Conservation (phyloP, 2,888 invertebrate genomes). For the Hyposoter dolosus region DNA sequence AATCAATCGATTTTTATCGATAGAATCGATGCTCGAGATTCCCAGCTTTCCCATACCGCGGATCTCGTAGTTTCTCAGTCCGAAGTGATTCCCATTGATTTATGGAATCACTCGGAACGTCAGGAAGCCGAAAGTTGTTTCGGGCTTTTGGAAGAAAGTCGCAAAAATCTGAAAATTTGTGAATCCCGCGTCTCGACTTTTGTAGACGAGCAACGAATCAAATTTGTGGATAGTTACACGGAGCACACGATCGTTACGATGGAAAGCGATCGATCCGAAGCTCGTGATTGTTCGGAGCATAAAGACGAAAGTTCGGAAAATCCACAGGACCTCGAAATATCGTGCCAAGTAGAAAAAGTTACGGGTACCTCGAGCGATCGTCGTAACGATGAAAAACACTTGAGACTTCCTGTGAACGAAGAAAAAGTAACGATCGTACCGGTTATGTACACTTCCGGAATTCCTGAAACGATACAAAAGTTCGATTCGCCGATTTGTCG, state of each 20-base stretch:
- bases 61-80: constrained; percentile 20
- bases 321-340: constrained; percentile 22
- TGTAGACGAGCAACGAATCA: constrained; percentile 7
- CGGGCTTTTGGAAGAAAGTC: constrained; percentile 12
- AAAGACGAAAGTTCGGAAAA: constrained; percentile 30
- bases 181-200: not conserved
- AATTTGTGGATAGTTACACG: constrained; percentile 46
- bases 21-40: not conserved
- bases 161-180: constrained; percentile 13
- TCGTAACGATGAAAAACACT: constrained; percentile 6
- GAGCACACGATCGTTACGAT: constrained; percentile 43
- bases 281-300: constrained; percentile 9
- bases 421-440: constrained; percentile 74
- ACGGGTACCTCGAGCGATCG: not conserved
- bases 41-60: not conserved
- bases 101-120: constrained; percentile 20
- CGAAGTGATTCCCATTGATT: not conserved
- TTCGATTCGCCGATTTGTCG: constrained; percentile 7
- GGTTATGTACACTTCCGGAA: constrained; percentile 68
- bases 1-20: not conserved
- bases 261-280: constrained; percentile 19
- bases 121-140: constrained; percentile 37
- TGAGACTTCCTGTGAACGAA: constrained; percentile 27
- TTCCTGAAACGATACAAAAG: constrained; percentile 57
- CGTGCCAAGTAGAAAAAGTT: constrained; percentile 17